Evolutionary conservation across 2,888 invertebrate species (phyloP).

Genomic region (Brachyptera putata): DNA sequence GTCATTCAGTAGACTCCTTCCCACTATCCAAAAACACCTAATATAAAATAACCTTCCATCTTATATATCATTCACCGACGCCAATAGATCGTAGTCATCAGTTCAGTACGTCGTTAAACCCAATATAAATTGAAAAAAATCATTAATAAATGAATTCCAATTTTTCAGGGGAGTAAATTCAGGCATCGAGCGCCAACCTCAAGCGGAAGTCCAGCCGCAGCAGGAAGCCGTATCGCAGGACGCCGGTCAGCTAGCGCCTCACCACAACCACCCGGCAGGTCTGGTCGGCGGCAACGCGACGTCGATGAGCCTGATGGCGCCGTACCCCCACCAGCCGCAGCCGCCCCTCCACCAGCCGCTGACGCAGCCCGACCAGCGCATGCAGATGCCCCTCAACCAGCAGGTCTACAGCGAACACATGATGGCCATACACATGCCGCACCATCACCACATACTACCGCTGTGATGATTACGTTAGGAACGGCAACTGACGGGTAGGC

Average conservation of each 20-base stretch:
- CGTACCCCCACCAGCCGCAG: conserved; percentile 25
- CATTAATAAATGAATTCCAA: no score
- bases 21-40: no score
- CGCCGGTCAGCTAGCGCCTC: no score
- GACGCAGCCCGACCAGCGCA: conserved; percentile 8
- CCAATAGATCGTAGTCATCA: no score
- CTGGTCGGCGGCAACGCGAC: background rate
- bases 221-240: background rate
- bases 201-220: background rate
- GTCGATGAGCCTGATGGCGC: conserved; percentile 22
- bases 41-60: no score
- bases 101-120: no score
- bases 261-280: conserved; percentile 5
- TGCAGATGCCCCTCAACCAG: background rate
- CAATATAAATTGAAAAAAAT: no score
- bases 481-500: no score
- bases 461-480: no score
- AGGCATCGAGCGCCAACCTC: background rate
- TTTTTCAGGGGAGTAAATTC: background rate
- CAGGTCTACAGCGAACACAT: conserved; percentile 21
- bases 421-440: conserved; percentile 19
- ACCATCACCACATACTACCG: conserved; percentile 26
- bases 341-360: conserved; percentile 21
- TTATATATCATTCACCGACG: no score
- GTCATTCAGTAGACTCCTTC: no score